Base-by-base conservation (phyloP, 2,888 invertebrate genomes). In the Acrobasis consociella region DNA sequence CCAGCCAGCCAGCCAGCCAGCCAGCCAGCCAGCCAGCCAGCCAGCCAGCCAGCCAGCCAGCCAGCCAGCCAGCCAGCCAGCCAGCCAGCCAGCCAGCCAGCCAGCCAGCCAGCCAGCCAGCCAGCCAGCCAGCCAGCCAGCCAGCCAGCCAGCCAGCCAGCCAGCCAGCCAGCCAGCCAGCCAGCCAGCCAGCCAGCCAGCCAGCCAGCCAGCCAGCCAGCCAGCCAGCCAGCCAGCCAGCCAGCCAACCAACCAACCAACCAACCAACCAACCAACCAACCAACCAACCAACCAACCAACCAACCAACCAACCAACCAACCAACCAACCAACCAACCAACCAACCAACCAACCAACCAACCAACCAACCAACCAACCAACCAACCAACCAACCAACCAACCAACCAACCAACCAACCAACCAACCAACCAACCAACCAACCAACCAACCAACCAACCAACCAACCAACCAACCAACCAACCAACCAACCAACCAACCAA, bases 281-380 rank as follows among this genome's bases (percentile, higher is more conserved):
- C 46, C 46, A 46, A 46, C 46, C 46, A 46, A 46, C 46, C 46
- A 46, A 46, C 46, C 46, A 46, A 46, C 46, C 46, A 46, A 46
- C 46, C 46, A 46, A 46, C 46, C 46, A 46, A 46, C 46, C 46
- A 46, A 46, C 46, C 46, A 46, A 46, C 46, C 46, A 46, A 46
- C 46, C 46, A 46, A 46, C 46, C 46, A 46, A 46, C 55, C 31
- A 56, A 56, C 55, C 55, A 39, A 56, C 49, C 49, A 49, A 49
- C n/a, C 49, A 49, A 49, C 49, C 49, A 49, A 49, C 49, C 49
- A 49, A 49, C 49, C 49, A 49, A 49, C 49, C 49, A 49, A 49
- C 49, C 49, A 49, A 49, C 49, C 49, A 49, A 49, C 49, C 49
- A 49, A 49, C 49, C 49, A 49, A 49, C 49, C 49, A 49, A 49